phyloP scores from a whole-genome alignment of 2,113 vertebrate genomes.

The Heliornis fulica region DNA sequence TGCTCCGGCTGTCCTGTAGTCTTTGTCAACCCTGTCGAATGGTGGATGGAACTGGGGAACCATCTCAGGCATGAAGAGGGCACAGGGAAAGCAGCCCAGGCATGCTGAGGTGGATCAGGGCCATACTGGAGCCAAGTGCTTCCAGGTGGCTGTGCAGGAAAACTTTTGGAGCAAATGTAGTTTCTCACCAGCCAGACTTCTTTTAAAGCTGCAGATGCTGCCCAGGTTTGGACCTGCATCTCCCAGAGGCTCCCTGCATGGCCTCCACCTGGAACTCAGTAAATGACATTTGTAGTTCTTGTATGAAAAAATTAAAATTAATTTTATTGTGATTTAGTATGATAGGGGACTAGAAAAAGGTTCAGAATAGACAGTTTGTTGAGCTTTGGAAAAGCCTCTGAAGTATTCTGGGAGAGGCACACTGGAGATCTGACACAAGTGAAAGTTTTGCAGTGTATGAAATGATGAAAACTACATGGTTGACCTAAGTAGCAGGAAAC shows the following conservation, averaged over 20 bases:
- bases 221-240: background rate
- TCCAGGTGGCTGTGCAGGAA: background rate
- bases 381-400: background rate
- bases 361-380: background rate
- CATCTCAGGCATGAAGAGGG: no score
- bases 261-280: background rate
- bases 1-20: background rate
- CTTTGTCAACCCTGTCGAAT: background rate
- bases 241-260: background rate
- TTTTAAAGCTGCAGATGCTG: background rate
- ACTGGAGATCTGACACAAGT: background rate
- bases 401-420: no score
- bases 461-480: fast-evolving
- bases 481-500: background rate
- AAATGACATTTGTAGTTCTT: fast-evolving
- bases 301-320: background rate
- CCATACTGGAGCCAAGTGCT: background rate
- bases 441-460: background rate
- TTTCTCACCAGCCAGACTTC: background rate
- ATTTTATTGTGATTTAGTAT: background rate
- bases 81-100: background rate
- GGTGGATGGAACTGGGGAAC: background rate
- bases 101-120: background rate
- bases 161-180: background rate
- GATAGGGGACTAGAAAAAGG: no score